A percentile compares a stretch with the other conserved stretches of the same genome.
Evolutionary conservation across 2,797 vertebrate genomes (phyloP).

Genomic region (Poecilia wingei): DNA sequence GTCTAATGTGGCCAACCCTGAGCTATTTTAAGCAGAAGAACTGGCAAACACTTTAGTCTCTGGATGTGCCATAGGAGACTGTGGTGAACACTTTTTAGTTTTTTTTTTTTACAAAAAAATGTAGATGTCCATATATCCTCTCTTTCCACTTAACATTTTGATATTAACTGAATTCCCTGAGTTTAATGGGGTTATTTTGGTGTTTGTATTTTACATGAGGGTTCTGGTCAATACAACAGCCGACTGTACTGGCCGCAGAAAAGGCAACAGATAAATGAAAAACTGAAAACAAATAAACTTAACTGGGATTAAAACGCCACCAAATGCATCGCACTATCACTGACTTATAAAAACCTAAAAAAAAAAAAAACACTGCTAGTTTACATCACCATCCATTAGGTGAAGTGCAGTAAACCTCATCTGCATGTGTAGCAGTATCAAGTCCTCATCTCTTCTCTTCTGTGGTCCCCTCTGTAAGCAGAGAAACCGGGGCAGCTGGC

Average conservation of each 20-base stretch:
- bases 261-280: neutral
- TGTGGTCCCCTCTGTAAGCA: constrained; percentile 39
- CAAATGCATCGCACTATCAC: neutral
- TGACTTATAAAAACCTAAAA: neutral
- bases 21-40: neutral
- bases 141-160: neutral
- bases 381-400: neutral
- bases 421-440: neutral
- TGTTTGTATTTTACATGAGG: neutral
- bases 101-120: neutral
- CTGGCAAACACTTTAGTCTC: neutral
- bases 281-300: neutral
- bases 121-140: neutral
- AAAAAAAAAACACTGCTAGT: neutral
- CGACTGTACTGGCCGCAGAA: neutral
- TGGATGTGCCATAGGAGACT: neutral
- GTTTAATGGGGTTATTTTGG: neutral
- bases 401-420: neutral
- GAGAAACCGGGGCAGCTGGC: constrained; percentile 72
- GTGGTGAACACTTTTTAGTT: neutral
- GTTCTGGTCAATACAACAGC: neutral
- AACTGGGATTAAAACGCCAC: neutral
- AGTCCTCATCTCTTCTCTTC: neutral
- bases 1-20: neutral
- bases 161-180: neutral